Percentiles rank a stretch among this genome's conserved stretches.
Evolutionary conservation across 2,888 invertebrate genomes (phyloP).

Genomic region (Xylophagus ater): DNA sequence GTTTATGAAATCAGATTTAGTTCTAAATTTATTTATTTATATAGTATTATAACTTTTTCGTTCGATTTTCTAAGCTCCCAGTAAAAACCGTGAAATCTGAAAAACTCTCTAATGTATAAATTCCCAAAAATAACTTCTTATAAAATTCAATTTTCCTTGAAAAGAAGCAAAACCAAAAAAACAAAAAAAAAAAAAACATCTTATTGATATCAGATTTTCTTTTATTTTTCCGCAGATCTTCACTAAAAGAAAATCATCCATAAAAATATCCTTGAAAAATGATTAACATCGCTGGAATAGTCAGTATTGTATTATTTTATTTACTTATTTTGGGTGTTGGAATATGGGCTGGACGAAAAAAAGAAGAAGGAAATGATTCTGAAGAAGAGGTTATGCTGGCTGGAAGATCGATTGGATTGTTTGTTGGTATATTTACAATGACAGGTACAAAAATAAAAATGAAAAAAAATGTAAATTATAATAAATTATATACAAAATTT

Average conservation of each 20-base stretch:
- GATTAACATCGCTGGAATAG: slow-evolving; percentile 85
- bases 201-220: too few relatives aligned
- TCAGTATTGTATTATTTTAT: slow-evolving; percentile 94
- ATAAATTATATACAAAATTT: neutral
- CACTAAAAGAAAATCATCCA: too few relatives aligned
- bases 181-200: too few relatives aligned
- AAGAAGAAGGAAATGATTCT: slow-evolving; percentile 74
- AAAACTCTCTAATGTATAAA: too few relatives aligned
- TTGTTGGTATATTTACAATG: slow-evolving; percentile 99
- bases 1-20: too few relatives aligned
- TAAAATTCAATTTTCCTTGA: too few relatives aligned
- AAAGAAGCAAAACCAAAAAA: neutral
- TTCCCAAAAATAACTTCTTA: too few relatives aligned
- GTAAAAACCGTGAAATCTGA: too few relatives aligned
- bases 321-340: slow-evolving; percentile 89
- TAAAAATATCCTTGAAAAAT: slow-evolving; percentile 39
- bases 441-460: slow-evolving; percentile 54
- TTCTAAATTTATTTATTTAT: too few relatives aligned
- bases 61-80: too few relatives aligned
- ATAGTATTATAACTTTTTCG: too few relatives aligned
- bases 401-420: slow-evolving; percentile 89
- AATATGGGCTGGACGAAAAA: slow-evolving; percentile 95
- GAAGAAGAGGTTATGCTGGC: slow-evolving; percentile 99
- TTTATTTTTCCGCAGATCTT: too few relatives aligned
- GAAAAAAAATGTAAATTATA: neutral